Evolutionary conservation across 2,113 vertebrate species (phyloP).

Genomic region (Cryptotis parvus): DNA sequence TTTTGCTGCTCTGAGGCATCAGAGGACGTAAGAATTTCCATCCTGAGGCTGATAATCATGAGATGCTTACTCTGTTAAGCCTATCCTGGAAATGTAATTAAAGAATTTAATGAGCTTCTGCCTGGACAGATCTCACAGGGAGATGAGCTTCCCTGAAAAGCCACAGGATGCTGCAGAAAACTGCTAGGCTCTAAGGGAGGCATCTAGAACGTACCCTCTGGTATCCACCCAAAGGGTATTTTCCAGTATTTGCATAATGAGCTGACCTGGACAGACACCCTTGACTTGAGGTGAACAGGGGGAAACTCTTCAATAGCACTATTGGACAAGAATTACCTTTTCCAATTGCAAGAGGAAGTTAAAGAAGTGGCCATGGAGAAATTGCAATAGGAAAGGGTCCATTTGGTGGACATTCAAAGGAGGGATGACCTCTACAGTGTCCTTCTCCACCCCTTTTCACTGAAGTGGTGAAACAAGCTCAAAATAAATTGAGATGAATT

Average conservation of each 20-base stretch:
- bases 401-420: background rate
- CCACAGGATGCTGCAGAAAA: background rate
- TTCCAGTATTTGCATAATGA: too few relatives aligned
- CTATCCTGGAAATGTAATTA: constrained; percentile 51
- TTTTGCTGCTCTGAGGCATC: background rate
- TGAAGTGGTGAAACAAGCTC: background rate
- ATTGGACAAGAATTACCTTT: background rate
- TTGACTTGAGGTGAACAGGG: background rate
- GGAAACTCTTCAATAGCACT: background rate
- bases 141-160: constrained; percentile 23
- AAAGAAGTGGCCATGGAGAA: background rate
- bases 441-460: background rate
- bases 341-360: background rate
- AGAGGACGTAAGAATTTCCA: constrained; percentile 3
- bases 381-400: background rate
- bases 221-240: background rate
- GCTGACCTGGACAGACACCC: background rate
- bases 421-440: too few relatives aligned
- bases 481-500: too few relatives aligned
- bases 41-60: constrained; percentile 37
- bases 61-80: constrained; percentile 41
- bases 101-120: constrained; percentile 59
- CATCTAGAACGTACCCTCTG: background rate
- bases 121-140: background rate
- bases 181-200: background rate